Percentiles rank a stretch among this genome's conserved stretches.
Conservation (phyloP, 2,888 invertebrate genomes). For the Limnephilus marmoratus region DNA sequence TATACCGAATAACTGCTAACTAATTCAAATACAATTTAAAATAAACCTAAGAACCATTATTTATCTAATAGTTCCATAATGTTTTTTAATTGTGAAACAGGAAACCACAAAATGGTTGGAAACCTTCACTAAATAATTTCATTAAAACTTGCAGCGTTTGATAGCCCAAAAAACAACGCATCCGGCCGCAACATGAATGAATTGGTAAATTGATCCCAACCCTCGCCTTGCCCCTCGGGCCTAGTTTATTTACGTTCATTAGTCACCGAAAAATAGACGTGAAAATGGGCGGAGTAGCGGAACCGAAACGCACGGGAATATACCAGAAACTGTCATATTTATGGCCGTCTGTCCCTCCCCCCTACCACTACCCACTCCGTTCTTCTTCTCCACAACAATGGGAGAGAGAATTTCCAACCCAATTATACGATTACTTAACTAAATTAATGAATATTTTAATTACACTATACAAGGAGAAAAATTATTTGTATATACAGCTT, state of each 20-base stretch:
- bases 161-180: slow-evolving; percentile 31
- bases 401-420: slow-evolving; percentile 45
- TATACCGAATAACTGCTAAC: too few relatives aligned
- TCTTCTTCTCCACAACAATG: slow-evolving; percentile 30
- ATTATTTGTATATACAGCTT: neutral
- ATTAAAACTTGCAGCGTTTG: slow-evolving; percentile 33
- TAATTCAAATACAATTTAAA: too few relatives aligned
- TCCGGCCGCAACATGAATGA: slow-evolving; percentile 28
- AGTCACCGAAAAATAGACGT: slow-evolving; percentile 75
- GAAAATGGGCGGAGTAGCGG: slow-evolving; percentile 78
- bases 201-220: slow-evolving; percentile 14
- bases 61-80: slow-evolving; percentile 18
- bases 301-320: slow-evolving; percentile 69
- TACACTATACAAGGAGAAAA: slow-evolving; percentile 30
- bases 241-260: slow-evolving; percentile 60
- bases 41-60: neutral
- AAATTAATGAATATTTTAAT: slow-evolving; percentile 52
- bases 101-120: slow-evolving; percentile 2
- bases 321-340: slow-evolving; percentile 67
- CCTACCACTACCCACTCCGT: too few relatives aligned
- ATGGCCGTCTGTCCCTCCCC: slow-evolving; percentile 49
- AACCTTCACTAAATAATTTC: slow-evolving; percentile 8
- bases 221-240: slow-evolving; percentile 45
- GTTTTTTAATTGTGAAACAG: slow-evolving; percentile 18
- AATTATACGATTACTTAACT: slow-evolving; percentile 56